Conservation (phyloP, 2,888 invertebrate species). For the Lepas anatifera region DNA sequence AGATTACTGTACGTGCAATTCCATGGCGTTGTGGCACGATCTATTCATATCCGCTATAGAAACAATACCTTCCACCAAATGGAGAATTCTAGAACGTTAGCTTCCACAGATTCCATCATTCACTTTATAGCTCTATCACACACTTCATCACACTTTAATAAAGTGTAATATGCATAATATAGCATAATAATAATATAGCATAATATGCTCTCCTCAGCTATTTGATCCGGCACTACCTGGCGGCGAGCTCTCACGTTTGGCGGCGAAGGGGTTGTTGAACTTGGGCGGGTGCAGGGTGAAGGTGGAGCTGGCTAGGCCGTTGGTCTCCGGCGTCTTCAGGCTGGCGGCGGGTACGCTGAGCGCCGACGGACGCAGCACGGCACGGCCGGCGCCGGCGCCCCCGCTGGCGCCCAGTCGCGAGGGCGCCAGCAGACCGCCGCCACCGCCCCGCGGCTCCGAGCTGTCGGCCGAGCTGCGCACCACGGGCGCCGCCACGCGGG, state of each 20-base stretch:
- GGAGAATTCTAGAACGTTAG: too few relatives aligned
- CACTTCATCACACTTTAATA: too few relatives aligned
- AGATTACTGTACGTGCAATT: too few relatives aligned
- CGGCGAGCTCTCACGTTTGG: neutral
- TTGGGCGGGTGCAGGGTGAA: conserved; percentile 12
- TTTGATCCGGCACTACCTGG: too few relatives aligned
- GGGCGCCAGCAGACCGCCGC: neutral
- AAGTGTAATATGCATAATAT: too few relatives aligned
- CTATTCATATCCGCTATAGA: too few relatives aligned
- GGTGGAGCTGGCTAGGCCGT: neutral
- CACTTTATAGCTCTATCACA: neutral
- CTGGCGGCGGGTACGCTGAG: conserved; percentile 4
- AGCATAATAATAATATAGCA: too few relatives aligned
- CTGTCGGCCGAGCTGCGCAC: neutral
- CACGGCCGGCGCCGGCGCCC: neutral
- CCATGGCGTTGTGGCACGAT: too few relatives aligned
- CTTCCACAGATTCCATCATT: neutral
- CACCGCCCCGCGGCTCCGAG: neutral
- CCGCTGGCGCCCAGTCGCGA: neutral
- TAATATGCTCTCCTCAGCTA: too few relatives aligned
- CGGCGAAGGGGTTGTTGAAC: conserved; percentile 6
- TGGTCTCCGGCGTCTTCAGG: neutral
- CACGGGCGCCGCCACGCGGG: neutral
- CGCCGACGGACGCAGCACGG: conserved; percentile 12
- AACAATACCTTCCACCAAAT: too few relatives aligned